Conservation (phyloP, 2,797 vertebrate genomes). For the Microchirus variegatus region DNA sequence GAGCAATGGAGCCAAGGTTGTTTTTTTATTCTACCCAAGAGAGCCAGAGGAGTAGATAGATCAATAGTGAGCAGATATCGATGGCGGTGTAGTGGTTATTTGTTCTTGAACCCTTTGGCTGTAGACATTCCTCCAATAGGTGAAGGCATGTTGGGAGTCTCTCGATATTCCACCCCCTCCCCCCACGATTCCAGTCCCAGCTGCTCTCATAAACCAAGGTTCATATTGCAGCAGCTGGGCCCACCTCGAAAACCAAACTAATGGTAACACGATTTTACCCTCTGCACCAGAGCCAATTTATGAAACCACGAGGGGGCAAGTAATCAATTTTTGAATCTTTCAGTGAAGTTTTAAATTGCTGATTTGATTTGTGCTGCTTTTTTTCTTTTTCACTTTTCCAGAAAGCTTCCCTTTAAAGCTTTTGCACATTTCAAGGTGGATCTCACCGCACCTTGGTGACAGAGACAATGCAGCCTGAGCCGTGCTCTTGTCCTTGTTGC, state of each 20-base stretch:
- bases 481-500: too few species aligned
- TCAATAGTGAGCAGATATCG: constrained; percentile 60
- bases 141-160: constrained; percentile 34
- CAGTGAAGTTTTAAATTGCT: constrained; percentile 35
- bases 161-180: constrained; percentile 22
- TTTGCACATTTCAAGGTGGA: neutral
- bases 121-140: constrained; percentile 51
- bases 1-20: constrained; percentile 22
- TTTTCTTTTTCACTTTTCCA: neutral
- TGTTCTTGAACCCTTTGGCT: constrained; percentile 50
- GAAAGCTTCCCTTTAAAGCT: neutral
- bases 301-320: constrained; percentile 16
- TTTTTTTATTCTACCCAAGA: constrained; percentile 50
- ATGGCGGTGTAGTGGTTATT: constrained; percentile 54
- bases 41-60: constrained; percentile 50
- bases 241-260: constrained; percentile 47
- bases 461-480: too few species aligned
- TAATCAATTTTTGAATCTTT: constrained; percentile 41
- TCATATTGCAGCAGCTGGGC: constrained; percentile 70
- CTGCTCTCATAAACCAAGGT: constrained; percentile 60
- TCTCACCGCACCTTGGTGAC: too few species aligned
- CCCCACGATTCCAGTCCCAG: constrained; percentile 44
- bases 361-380: constrained; percentile 16
- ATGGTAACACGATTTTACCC: constrained; percentile 55
- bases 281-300: constrained; percentile 38